phyloP scores from a whole-genome alignment of 1,140 invertebrate species.

The Drosophila orosa region DNA sequence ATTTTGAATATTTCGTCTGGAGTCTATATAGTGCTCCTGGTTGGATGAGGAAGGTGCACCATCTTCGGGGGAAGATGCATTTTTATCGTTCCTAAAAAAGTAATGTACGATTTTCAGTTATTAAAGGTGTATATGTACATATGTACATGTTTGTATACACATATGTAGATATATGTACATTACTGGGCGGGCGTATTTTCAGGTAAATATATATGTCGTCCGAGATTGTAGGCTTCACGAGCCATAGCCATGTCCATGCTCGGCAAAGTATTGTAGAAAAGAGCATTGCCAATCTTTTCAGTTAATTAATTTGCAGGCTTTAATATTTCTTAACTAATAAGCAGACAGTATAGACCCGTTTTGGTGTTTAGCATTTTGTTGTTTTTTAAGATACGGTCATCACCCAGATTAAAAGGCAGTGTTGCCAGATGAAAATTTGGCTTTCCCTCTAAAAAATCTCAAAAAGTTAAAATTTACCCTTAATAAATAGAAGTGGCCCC shows the following conservation, averaged over 20 bases:
- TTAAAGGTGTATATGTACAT: background rate
- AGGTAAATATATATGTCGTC: slow-evolving; percentile 6
- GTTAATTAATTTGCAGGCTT: background rate
- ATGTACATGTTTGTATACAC: background rate
- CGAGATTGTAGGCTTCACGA: background rate
- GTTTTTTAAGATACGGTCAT: too few species aligned
- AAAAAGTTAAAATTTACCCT: too few species aligned
- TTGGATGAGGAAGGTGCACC: slow-evolving; percentile 14
- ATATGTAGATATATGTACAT: background rate
- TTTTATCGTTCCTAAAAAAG: slow-evolving; percentile 59
- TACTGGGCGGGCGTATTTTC: background rate
- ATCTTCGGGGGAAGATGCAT: slow-evolving; percentile 29
- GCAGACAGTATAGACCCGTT: background rate
- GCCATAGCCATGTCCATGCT: background rate
- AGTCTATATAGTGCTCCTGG: slow-evolving; percentile 37
- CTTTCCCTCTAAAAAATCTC: too few species aligned
- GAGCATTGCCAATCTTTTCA: background rate
- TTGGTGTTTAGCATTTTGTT: background rate
- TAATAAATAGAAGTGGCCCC: too few species aligned
- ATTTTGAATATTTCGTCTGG: slow-evolving; percentile 27
- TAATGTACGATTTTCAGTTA: background rate
- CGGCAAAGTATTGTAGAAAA: background rate
- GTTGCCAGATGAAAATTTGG: too few species aligned
- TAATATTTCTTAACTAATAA: background rate
- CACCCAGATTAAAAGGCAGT: too few species aligned